phyloP scores from a whole-genome alignment of 2,888 invertebrate genomes.

The Drosophila algonquin region DNA sequence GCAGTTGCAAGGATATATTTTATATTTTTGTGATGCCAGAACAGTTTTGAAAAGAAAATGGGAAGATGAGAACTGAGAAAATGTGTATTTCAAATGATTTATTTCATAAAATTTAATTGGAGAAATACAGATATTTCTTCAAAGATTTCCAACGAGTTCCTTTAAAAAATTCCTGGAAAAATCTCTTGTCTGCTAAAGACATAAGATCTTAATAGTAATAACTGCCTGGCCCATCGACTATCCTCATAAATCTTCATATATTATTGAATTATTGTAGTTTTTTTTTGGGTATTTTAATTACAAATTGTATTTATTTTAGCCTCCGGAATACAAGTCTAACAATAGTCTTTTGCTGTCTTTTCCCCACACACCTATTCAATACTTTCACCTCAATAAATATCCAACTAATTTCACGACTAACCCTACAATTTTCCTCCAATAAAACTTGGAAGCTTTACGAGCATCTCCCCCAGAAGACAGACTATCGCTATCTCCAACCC shows the following conservation, averaged over 20 bases:
- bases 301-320: too few relatives aligned
- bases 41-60: neutral
- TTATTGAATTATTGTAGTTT: too few relatives aligned
- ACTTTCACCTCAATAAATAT: neutral
- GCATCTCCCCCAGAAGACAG: neutral
- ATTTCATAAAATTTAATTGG: neutral
- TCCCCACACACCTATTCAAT: neutral
- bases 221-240: too few relatives aligned
- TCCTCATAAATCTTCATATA: too few relatives aligned
- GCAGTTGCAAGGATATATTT: neutral
- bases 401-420: constrained; percentile 4
- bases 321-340: too few relatives aligned
- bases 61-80: neutral
- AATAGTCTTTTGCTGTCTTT: neutral
- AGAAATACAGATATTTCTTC: too few relatives aligned
- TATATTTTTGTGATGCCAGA: neutral
- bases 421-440: too few relatives aligned
- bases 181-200: too few relatives aligned
- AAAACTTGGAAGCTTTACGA: neutral
- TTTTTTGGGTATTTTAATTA: too few relatives aligned
- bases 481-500: constrained; percentile 10
- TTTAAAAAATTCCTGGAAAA: too few relatives aligned
- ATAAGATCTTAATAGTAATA: too few relatives aligned
- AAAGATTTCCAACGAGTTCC: too few relatives aligned
- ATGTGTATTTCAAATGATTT: neutral